phyloP scores from a whole-genome alignment of 2,113 vertebrate genomes.

The Podarcis raffonei region DNA sequence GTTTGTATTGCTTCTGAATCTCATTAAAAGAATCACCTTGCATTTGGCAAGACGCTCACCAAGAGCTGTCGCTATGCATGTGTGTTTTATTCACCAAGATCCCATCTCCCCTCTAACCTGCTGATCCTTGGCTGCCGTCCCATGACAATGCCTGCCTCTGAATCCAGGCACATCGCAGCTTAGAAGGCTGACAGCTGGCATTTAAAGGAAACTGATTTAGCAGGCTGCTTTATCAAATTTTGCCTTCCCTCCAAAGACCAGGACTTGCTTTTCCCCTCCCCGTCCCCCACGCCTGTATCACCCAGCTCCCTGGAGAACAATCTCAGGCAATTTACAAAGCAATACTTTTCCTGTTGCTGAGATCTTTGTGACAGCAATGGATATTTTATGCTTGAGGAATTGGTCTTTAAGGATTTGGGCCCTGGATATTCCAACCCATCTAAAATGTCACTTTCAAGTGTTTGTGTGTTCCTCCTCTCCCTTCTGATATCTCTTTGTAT shows the following conservation, averaged over 20 bases:
- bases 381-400: slow-evolving; percentile 43
- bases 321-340: slow-evolving; percentile 40
- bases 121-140: slow-evolving; percentile 5
- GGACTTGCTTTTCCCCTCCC: slow-evolving; percentile 2
- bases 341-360: slow-evolving; percentile 25
- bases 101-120: not conserved
- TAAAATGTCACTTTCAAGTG: slow-evolving; percentile 55
- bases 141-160: slow-evolving; percentile 30
- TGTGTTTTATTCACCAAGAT: not conserved
- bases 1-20: too few relatives aligned
- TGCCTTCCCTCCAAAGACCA: slow-evolving; percentile 50
- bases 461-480: not conserved
- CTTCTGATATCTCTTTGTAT: slow-evolving; percentile 54
- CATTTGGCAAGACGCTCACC: not conserved
- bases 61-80: not conserved
- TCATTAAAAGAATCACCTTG: too few relatives aligned
- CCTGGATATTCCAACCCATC: slow-evolving; percentile 19
- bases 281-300: slow-evolving; percentile 2
- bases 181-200: slow-evolving; percentile 47
- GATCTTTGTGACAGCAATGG: slow-evolving; percentile 2
- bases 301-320: slow-evolving; percentile 39
- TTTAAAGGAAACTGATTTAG: slow-evolving; percentile 54
- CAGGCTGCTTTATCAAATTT: slow-evolving; percentile 61
- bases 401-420: slow-evolving; percentile 23
- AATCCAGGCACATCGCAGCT: slow-evolving; percentile 13